Conservation (phyloP, 2,113 vertebrate genomes). For the Saguinus imperator region DNA sequence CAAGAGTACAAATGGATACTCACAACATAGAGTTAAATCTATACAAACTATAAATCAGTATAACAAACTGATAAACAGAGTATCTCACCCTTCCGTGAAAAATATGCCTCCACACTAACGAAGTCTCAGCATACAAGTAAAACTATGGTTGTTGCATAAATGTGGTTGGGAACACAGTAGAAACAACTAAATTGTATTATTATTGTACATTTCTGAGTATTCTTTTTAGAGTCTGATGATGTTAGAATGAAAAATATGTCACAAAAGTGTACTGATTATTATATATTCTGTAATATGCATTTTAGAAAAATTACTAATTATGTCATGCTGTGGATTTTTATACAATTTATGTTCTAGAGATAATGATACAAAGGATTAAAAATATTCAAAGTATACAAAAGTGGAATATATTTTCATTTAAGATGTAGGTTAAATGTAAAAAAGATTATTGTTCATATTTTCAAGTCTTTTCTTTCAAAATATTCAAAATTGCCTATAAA, state of each 20-base stretch:
- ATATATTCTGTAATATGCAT: not conserved
- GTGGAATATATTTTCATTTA: not conserved
- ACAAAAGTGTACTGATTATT: not conserved
- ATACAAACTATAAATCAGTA: not conserved
- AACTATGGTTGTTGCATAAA: not conserved
- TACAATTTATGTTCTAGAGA: not conserved
- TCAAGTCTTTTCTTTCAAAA: not conserved
- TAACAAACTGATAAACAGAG: not conserved
- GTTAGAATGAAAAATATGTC: not conserved
- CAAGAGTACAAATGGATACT: not conserved
- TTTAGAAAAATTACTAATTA: not conserved
- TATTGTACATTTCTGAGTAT: not conserved
- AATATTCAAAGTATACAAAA: not conserved
- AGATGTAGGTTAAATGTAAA: not conserved
- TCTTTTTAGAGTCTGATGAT: not conserved
- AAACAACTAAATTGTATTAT: not conserved
- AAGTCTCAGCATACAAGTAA: not conserved
- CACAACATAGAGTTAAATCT: not conserved
- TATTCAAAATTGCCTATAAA: not conserved
- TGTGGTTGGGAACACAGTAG: not conserved
- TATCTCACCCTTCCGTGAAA: not conserved
- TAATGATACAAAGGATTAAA: not conserved
- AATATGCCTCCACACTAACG: not conserved
- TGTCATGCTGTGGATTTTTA: not conserved
- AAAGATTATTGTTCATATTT: conserved; percentile 24